Percentiles rank a stretch among this genome's conserved stretches.
phyloP scores from a whole-genome alignment of 2,797 vertebrate genomes.

The Sebastes alutus region DNA sequence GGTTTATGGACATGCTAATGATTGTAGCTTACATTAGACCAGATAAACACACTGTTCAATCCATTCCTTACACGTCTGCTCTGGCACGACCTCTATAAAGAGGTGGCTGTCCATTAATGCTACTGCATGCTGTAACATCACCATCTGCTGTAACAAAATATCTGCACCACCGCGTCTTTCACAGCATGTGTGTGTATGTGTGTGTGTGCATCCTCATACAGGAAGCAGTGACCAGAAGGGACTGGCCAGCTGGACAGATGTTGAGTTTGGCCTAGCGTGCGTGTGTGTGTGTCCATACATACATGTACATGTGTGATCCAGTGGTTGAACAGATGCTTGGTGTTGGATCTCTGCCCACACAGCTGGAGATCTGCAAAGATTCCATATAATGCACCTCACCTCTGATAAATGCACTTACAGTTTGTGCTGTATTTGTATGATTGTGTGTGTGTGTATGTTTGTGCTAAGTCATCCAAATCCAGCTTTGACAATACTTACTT shows the following conservation, averaged over 20 bases:
- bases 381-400: slow-evolving; percentile 32
- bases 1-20: background rate
- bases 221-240: slow-evolving; percentile 5
- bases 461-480: background rate
- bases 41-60: background rate
- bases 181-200: background rate
- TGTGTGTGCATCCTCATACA: background rate
- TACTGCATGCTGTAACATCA: slow-evolving; percentile 1
- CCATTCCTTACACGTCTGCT: background rate
- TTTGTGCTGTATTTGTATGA: background rate
- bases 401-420: background rate
- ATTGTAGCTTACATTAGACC: background rate
- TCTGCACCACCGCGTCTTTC: background rate
- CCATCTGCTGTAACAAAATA: slow-evolving; percentile 35
- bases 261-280: slow-evolving; percentile 16
- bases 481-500: background rate
- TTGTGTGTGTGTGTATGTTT: slow-evolving; percentile 6
- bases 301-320: slow-evolving; percentile 34
- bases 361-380: slow-evolving; percentile 43
- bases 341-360: slow-evolving; percentile 42
- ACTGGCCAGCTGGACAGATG: slow-evolving; percentile 49
- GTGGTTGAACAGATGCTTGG: slow-evolving; percentile 59
- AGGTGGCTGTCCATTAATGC: slow-evolving; percentile 4
- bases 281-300: background rate
- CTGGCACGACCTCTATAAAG: background rate